These are phyloP conservation scores for Petrolisthes manimaculis DNA, from an alignment of 2,888 invertebrate species.

Conservation along the genomic window DNA sequence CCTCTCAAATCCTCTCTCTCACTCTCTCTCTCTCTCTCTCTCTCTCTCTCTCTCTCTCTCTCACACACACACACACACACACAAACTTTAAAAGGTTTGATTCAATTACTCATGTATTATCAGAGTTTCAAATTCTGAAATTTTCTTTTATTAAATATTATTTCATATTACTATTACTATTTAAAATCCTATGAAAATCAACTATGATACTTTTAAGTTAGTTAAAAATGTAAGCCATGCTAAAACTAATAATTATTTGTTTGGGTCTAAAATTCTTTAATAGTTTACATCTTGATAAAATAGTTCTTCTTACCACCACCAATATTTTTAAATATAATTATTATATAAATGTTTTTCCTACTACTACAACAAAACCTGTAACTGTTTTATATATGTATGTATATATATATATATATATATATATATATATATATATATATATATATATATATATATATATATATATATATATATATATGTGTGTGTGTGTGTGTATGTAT, in stretches of 20 bases:
- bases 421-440: neutral
- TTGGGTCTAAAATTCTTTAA: no score
- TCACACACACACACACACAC: no score
- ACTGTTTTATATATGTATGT: neutral
- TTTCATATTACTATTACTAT: no score
- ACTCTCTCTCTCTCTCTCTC: neutral
- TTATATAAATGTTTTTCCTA: neutral
- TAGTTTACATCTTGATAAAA: no score
- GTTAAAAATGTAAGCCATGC: no score
- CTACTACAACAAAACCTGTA: neutral
- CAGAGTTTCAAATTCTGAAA: no score
- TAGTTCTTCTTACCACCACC: neutral
- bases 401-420: neutral
- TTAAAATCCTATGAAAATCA: no score
- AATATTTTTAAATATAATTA: neutral
- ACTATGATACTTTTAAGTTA: no score
- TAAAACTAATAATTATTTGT: no score
- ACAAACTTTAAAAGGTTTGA: no score
- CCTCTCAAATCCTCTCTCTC: neutral
- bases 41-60: neutral
- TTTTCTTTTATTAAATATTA: no score
- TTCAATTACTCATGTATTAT: no score
- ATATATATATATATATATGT: neutral
- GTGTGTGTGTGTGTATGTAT: neutral
- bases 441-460: neutral